Evolutionary conservation across 2,888 invertebrate genomes (phyloP), one percentile per base, ranked within the genome.

Genomic region (Entomobrya multifasciata): DNA sequence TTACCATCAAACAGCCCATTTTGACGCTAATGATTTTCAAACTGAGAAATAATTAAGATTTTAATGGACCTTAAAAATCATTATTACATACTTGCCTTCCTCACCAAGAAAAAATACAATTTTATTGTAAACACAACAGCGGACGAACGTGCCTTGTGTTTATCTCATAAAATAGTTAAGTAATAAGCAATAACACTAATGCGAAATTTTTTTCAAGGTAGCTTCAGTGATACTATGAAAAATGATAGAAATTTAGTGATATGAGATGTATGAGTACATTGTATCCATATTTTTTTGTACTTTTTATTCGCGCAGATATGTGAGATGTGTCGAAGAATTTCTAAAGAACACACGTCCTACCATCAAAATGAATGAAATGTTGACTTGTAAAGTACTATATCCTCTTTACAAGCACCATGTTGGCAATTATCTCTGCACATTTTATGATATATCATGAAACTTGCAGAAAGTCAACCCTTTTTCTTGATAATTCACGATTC

Each of bases 41-140:
- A 86, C 80, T 86, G 86, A 80, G 86, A 86, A 86, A 86, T 76
- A 86, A 86, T 86, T 86, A 86, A 81, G 86, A 86, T 81, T 76
- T 86, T 86, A 86, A 86, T 86, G 81, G 80, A 86, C 67, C 86
- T 74, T 74, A 86, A 74, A 74, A 86, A 80, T 79, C 47, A 76
- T 74, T 55, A 74, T 74, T 78, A 85, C 47, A 49, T n/a, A 57
- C 57, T 36, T 8, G 8, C 36, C 36, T 55, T 20, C 55, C 30
- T 74, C 55, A 55, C 27, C 17, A 74, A 74, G n/a, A 52, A 47
- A n/a, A 36, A n/a, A 55, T 11, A 30, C 36, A 74, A 52, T 30
- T 17, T 49, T 70, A n/a, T 17, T 55, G 22, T 17, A 52, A 25
- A 30, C 52, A 22, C 55, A 36, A 20, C 55, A 74, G 52, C 74